These are phyloP conservation scores for Hedya salicella DNA, from an alignment of 2,888 invertebrate genomes.

Conservation along the genomic window DNA sequence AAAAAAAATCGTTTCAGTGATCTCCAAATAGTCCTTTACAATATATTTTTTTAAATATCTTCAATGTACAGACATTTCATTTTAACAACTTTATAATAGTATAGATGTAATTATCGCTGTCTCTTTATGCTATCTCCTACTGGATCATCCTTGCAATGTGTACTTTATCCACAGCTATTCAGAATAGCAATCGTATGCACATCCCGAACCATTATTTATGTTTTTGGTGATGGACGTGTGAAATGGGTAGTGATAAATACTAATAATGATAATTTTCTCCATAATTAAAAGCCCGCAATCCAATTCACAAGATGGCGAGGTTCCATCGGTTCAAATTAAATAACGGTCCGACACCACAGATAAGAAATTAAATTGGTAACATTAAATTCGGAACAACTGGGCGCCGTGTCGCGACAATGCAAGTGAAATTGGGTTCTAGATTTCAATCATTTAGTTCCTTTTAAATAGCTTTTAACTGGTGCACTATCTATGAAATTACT, in stretches of 20 bases:
- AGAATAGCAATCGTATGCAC: too few relatives aligned
- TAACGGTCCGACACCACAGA: slow-evolving; percentile 42
- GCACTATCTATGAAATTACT: slow-evolving; percentile 12
- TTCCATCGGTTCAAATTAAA: slow-evolving; percentile 39
- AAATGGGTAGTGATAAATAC: background rate
- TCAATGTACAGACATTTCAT: too few relatives aligned
- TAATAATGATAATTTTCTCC: background rate
- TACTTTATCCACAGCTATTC: too few relatives aligned
- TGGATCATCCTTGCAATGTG: too few relatives aligned
- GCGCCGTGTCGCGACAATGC: slow-evolving; percentile 38
- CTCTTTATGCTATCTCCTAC: too few relatives aligned
- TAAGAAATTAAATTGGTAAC: slow-evolving; percentile 43
- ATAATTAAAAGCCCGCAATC: slow-evolving; percentile 30
- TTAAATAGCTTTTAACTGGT: slow-evolving; percentile 22
- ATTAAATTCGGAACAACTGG: slow-evolving; percentile 39
- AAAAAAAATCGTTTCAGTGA: too few relatives aligned
- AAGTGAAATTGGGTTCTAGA: slow-evolving; percentile 35
- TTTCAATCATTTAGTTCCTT: slow-evolving; percentile 26
- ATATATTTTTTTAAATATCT: too few relatives aligned
- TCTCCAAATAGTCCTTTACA: too few relatives aligned
- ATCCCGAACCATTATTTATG: too few relatives aligned
- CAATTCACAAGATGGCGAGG: slow-evolving; percentile 22
- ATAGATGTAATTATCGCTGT: too few relatives aligned
- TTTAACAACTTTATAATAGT: too few relatives aligned
- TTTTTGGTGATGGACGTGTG: too few relatives aligned